Percentiles rank a stretch among this genome's conserved stretches.
Conservation (phyloP, 2,888 invertebrate species). For the Chloroclysta siterata region DNA sequence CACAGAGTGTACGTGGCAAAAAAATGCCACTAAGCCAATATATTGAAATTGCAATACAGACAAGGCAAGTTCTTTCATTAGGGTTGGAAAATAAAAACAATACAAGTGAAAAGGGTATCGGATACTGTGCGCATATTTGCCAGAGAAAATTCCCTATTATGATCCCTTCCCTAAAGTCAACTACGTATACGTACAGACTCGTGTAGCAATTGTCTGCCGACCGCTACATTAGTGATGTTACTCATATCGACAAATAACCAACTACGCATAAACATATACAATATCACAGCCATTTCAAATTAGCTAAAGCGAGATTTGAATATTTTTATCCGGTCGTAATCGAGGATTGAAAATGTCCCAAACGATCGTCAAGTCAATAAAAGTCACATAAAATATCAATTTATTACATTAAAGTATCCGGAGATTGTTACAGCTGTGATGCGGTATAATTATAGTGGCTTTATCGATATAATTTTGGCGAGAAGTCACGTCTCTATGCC, state of each 20-base stretch:
- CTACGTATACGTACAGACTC: slow-evolving; percentile 69
- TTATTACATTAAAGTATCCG: slow-evolving; percentile 45
- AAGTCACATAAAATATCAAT: slow-evolving; percentile 46
- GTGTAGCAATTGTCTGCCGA: slow-evolving; percentile 75
- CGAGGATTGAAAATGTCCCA: slow-evolving; percentile 42
- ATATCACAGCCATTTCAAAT: slow-evolving; percentile 33
- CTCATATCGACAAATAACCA: slow-evolving; percentile 43
- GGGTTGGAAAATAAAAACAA: slow-evolving; percentile 83
- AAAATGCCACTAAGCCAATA: slow-evolving; percentile 62
- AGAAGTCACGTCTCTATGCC: slow-evolving; percentile 48
- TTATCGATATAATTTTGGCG: slow-evolving; percentile 51
- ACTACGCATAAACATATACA: slow-evolving; percentile 28
- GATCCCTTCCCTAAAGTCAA: slow-evolving; percentile 80
- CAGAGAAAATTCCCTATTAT: slow-evolving; percentile 81
- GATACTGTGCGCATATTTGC: slow-evolving; percentile 76
- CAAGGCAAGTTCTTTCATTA: slow-evolving; percentile 82
- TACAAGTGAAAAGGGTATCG: slow-evolving; percentile 83
- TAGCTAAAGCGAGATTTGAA: slow-evolving; percentile 42
- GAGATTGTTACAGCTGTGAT: slow-evolving; percentile 29
- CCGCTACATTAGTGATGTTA: slow-evolving; percentile 50
- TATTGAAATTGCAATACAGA: slow-evolving; percentile 76
- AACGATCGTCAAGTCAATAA: slow-evolving; percentile 42
- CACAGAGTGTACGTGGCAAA: slow-evolving; percentile 52
- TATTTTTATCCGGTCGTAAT: slow-evolving; percentile 41
- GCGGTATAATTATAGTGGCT: slow-evolving; percentile 40